Evolutionary conservation across 2,113 vertebrate genomes (phyloP).

Genomic region (Phylloscopus trochiloides): DNA sequence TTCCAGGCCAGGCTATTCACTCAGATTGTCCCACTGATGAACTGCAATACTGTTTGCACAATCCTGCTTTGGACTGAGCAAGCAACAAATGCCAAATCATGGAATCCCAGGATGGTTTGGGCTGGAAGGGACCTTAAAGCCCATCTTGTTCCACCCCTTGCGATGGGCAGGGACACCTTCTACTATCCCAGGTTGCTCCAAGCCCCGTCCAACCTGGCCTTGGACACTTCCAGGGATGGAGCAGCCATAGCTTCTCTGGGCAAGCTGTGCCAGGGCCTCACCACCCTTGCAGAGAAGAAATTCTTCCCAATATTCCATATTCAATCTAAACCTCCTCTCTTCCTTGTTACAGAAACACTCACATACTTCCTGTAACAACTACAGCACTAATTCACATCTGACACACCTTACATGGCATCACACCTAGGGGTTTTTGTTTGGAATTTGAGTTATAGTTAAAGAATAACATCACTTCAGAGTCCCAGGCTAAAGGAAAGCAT

Average conservation of each 20-base stretch:
- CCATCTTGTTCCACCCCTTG: neutral
- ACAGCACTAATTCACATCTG: neutral
- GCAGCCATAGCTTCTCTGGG: neutral
- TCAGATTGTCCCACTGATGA: neutral
- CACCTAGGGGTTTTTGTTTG: neutral
- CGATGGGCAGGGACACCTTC: neutral
- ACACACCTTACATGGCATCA: fast-evolving
- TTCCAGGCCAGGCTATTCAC: neutral
- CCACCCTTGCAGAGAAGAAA: neutral
- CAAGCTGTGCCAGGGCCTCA: fast-evolving
- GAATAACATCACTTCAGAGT: neutral
- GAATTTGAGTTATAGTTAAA: neutral
- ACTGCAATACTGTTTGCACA: neutral
- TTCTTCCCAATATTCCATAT: neutral
- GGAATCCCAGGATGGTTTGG: neutral
- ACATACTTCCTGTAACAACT: neutral
- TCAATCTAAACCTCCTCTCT: neutral
- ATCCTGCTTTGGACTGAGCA: neutral
- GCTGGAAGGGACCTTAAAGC: neutral
- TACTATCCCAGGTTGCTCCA: neutral
- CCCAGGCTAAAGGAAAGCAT: neutral
- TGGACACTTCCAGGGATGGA: neutral
- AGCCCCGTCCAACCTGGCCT: neutral
- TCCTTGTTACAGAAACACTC: neutral
- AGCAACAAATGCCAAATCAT: neutral